These are phyloP conservation scores for Drosophila quinaria DNA, from an alignment of 2,888 invertebrate species.

Conservation along the genomic window DNA sequence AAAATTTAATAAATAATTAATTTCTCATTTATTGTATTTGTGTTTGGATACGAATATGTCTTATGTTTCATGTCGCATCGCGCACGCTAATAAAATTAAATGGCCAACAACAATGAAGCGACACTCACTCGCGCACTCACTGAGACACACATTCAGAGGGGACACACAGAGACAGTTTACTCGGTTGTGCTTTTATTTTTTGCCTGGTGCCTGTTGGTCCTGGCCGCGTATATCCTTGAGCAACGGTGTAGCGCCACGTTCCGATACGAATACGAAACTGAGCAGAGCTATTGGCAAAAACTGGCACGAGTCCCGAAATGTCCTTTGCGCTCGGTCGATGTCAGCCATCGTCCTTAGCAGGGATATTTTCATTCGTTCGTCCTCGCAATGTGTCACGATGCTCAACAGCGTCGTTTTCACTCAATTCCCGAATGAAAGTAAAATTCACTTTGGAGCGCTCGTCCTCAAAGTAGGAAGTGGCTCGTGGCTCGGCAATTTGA, in stretches of 20 bases:
- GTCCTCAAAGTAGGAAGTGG: slow-evolving; percentile 11
- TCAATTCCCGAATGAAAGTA: slow-evolving; percentile 81
- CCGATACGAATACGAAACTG: slow-evolving; percentile 86
- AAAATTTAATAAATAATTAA: slow-evolving; percentile 73
- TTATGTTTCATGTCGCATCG: slow-evolving; percentile 51
- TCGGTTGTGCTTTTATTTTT: slow-evolving; percentile 47
- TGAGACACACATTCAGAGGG: slow-evolving; percentile 15
- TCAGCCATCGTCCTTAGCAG: slow-evolving; percentile 29
- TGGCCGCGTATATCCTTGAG: slow-evolving; percentile 82
- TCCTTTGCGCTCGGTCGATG: slow-evolving; percentile 67
- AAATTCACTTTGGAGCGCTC: slow-evolving; percentile 46
- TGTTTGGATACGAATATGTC: slow-evolving; percentile 3
- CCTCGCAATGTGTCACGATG: slow-evolving; percentile 13
- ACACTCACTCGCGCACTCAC: slow-evolving; percentile 40
- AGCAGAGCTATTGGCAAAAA: slow-evolving; percentile 81
- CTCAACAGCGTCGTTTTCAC: slow-evolving; percentile 67
- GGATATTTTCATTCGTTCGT: slow-evolving; percentile 60
- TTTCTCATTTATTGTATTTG: slow-evolving; percentile 75
- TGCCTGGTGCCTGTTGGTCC: slow-evolving; percentile 19
- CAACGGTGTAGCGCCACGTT: slow-evolving; percentile 85
- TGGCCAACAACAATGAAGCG: slow-evolving; percentile 36
- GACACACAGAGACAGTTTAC: slow-evolving; percentile 34
- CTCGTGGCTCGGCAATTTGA: slow-evolving; percentile 66
- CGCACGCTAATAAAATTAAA: slow-evolving; percentile 68
- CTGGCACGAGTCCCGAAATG: slow-evolving; percentile 71